These are phyloP conservation scores for Caenorhabditis sp. DNA, from an alignment of 2,888 invertebrate species.

Conservation along the genomic window DNA sequence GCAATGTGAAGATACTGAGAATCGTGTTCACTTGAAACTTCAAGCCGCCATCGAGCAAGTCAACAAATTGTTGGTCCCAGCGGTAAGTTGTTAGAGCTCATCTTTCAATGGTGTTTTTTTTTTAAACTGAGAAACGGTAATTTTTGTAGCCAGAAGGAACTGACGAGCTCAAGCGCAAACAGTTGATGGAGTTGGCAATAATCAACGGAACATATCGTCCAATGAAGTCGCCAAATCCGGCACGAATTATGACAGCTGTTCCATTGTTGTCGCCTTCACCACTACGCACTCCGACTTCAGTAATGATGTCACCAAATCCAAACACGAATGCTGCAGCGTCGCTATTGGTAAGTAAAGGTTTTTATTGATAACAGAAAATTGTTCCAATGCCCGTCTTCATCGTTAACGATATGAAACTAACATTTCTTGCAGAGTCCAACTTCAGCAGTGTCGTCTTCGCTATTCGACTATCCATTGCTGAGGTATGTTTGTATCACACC, in stretches of 20 bases:
- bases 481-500: background rate
- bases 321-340: conserved; percentile 9
- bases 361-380: no score
- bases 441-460: conserved; percentile 9
- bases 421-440: conserved; percentile 36
- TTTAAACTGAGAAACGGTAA: no score
- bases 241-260: conserved; percentile 42
- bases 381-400: no score
- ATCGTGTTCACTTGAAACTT: conserved; percentile 92
- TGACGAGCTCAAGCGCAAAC: conserved; percentile 98
- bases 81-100: conserved; percentile 74
- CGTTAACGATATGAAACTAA: background rate
- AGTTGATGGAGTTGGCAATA: conserved; percentile 98
- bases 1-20: conserved; percentile 92
- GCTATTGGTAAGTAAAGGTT: conserved; percentile 11
- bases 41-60: conserved; percentile 96
- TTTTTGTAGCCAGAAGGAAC: conserved; percentile 91
- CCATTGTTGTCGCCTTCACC: conserved; percentile 43
- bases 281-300: conserved; percentile 21
- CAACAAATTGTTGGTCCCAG: conserved; percentile 93
- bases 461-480: conserved; percentile 29
- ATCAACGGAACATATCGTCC: conserved; percentile 96
- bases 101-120: no score
- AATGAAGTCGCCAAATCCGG: conserved; percentile 42
- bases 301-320: conserved; percentile 21